A percentile compares a stretch with the other conserved stretches of the same genome.
phyloP scores from a whole-genome alignment of 2,888 invertebrate species.

The Achlya flavicornis region DNA sequence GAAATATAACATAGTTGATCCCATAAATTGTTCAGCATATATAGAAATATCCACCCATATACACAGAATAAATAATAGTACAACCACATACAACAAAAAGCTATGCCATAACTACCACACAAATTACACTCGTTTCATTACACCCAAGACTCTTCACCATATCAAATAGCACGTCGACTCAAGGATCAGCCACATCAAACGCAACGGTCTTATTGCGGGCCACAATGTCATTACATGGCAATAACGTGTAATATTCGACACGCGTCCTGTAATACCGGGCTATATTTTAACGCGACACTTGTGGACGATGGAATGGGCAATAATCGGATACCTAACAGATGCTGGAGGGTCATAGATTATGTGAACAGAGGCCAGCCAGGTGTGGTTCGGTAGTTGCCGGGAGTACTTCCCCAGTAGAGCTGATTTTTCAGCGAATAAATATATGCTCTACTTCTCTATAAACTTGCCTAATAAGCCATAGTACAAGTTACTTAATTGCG shows the following conservation, averaged over 20 bases:
- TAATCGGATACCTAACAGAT: slow-evolving; percentile 74
- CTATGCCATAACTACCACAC: background rate
- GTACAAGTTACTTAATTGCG: no score
- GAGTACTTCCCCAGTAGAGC: no score
- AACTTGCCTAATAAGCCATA: no score
- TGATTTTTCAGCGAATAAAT: no score
- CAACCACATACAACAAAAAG: background rate
- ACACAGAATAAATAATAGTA: no score
- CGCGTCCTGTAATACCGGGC: slow-evolving; percentile 62
- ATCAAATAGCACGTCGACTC: slow-evolving; percentile 5
- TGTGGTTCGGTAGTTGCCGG: background rate
- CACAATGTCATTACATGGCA: slow-evolving; percentile 47
- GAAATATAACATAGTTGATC: no score
- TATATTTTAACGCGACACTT: slow-evolving; percentile 76
- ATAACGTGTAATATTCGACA: slow-evolving; percentile 62
- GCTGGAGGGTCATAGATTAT: slow-evolving; percentile 57
- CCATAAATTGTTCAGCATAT: background rate
- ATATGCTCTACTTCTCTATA: no score
- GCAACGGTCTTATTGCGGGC: slow-evolving; percentile 25
- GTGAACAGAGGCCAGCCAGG: slow-evolving; percentile 17
- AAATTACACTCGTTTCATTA: background rate
- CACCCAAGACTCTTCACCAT: background rate
- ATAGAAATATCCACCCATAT: background rate
- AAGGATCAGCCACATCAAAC: slow-evolving; percentile 24
- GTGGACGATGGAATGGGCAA: slow-evolving; percentile 52